Evolutionary conservation across 2,797 vertebrate genomes (phyloP).

Genomic region (Danio albolineatus): DNA sequence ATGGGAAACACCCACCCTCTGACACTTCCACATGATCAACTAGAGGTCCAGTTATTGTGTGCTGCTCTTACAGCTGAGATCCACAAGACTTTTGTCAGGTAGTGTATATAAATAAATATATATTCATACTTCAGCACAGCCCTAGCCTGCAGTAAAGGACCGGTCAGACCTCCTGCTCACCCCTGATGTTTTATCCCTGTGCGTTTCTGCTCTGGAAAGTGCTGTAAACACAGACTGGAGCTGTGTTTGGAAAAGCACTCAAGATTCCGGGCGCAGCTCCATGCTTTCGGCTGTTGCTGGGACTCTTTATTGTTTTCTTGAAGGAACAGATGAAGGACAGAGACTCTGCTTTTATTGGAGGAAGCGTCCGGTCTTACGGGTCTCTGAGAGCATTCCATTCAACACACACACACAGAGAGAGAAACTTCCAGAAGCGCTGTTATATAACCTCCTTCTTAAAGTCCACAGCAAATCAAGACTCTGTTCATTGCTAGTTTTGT

Average conservation of each 20-base stretch:
- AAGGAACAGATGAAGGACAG: slow-evolving; percentile 82
- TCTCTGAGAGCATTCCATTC: slow-evolving; percentile 73
- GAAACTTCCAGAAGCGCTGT: slow-evolving; percentile 61
- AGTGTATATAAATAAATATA: no score
- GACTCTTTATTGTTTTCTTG: slow-evolving; percentile 76
- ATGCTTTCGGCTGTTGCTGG: slow-evolving; percentile 83
- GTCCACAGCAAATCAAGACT: no score
- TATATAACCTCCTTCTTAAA: slow-evolving; percentile 66
- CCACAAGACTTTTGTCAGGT: no score
- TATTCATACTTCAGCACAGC: no score
- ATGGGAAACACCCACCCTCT: no score
- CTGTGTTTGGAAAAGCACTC: slow-evolving; percentile 84
- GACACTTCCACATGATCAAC: no score
- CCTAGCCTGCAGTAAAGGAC: no score
- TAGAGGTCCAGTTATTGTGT: no score
- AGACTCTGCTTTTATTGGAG: slow-evolving; percentile 84
- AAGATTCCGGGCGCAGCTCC: slow-evolving; percentile 91
- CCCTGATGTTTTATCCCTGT: slow-evolving; percentile 46
- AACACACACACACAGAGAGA: slow-evolving; percentile 60
- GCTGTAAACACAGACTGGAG: slow-evolving; percentile 19
- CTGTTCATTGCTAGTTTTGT: no score
- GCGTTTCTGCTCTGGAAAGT: neutral
- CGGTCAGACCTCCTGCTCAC: neutral
- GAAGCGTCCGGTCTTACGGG: slow-evolving; percentile 79
- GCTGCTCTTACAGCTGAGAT: no score